These are phyloP conservation scores for Lethrus apterus DNA, from an alignment of 1,140 invertebrate species.

Conservation along the genomic window DNA sequence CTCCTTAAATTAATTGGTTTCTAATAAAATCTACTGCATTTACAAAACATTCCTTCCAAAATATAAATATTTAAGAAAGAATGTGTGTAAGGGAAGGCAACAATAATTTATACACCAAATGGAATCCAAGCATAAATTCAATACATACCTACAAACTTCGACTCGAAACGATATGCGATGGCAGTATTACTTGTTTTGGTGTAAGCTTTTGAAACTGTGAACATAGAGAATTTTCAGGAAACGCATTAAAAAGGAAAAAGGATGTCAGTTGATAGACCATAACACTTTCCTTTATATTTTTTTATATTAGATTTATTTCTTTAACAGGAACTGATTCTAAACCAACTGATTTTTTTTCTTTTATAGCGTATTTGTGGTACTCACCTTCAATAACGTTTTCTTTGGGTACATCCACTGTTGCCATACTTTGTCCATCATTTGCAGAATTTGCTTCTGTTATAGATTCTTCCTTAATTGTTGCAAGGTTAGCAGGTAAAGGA, in stretches of 20 bases:
- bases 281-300: background rate
- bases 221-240: constrained; percentile 12
- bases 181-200: constrained; percentile 13
- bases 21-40: too few species aligned
- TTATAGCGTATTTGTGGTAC: background rate
- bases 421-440: constrained; percentile 14
- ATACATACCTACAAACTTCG: constrained; percentile 13
- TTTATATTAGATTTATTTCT: background rate
- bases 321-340: constrained; percentile 1
- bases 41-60: too few species aligned
- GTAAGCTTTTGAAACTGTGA: constrained; percentile 9
- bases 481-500: constrained; percentile 31
- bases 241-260: too few species aligned
- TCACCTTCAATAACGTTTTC: constrained; percentile 29
- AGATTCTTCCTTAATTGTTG: constrained; percentile 25
- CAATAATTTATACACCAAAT: too few species aligned
- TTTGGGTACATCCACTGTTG: constrained; percentile 25
- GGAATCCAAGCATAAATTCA: constrained; percentile 5
- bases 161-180: constrained; percentile 8
- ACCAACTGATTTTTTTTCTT: constrained; percentile 3
- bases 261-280: too few species aligned
- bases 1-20: too few species aligned
- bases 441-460: constrained; percentile 18
- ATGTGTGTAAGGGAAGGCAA: too few species aligned
- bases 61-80: too few species aligned